These are phyloP conservation scores for Leuciscus idus DNA, from an alignment of 2,113 vertebrate genomes.

Conservation along the genomic window DNA sequence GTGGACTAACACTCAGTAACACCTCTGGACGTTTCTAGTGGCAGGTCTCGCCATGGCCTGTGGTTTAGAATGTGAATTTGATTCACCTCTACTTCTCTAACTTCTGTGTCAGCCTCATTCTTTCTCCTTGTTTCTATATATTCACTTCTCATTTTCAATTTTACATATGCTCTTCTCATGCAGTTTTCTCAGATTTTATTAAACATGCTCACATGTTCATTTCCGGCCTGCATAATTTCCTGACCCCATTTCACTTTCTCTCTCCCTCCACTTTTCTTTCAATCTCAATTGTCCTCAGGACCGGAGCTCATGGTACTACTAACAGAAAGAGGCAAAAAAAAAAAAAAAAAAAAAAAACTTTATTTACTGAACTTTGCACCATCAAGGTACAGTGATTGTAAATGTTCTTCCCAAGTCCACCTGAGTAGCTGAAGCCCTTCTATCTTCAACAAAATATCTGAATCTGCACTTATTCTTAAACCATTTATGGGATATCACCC, in stretches of 20 bases:
- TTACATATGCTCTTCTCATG: neutral
- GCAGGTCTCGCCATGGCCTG: conserved; percentile 5
- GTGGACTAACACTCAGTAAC: conserved; percentile 15
- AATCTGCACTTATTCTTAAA: neutral
- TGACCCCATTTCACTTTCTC: neutral
- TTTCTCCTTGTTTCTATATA: neutral
- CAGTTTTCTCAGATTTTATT: neutral
- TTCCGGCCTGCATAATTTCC: neutral
- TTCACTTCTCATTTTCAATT: neutral
- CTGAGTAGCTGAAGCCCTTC: neutral
- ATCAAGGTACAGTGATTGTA: neutral
- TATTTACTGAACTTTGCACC: neutral
- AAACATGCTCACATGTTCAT: neutral
- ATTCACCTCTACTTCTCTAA: conserved; percentile 1
- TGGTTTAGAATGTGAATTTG: conserved; percentile 21
- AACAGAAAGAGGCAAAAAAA: neutral
- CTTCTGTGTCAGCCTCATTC: neutral
- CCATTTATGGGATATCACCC: neutral
- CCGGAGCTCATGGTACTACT: neutral
- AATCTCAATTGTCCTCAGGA: conserved; percentile 6
- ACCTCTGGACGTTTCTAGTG: conserved; percentile 12
- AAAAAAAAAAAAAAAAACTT: no score
- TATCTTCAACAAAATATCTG: neutral
- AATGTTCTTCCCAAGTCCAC: neutral
- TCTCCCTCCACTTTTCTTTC: neutral